phyloP scores from a whole-genome alignment of 2,797 vertebrate species.

The Gouania willdenowi region DNA sequence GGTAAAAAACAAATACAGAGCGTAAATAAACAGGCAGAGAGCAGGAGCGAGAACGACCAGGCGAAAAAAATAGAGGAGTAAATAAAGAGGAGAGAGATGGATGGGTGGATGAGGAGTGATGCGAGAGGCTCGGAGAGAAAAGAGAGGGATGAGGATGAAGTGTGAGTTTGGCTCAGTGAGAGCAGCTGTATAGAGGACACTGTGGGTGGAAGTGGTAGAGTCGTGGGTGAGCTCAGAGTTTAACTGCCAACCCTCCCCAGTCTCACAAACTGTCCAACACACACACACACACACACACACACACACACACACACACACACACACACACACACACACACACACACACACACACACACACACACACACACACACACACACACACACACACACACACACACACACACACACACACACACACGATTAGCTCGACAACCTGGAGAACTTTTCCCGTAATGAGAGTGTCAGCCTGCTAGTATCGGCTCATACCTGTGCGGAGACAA shows the following conservation, averaged over 20 bases:
- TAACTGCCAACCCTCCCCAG: conserved; percentile 75
- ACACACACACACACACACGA: conserved; percentile 13
- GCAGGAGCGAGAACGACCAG: conserved; percentile 36
- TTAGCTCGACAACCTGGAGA: conserved; percentile 43
- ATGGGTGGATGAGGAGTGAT: conserved; percentile 14
- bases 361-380: conserved; percentile 4
- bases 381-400: conserved; percentile 5
- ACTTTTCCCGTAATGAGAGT: conserved; percentile 48
- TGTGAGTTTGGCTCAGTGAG: conserved; percentile 81
- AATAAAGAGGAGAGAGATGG: conserved; percentile 28
- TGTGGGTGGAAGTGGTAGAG: conserved; percentile 83
- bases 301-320: conserved; percentile 2
- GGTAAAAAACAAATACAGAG: conserved; percentile 25
- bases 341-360: conserved; percentile 11
- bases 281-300: conserved; percentile 24
- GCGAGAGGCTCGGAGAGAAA: conserved; percentile 46
- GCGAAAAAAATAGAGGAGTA: conserved; percentile 45
- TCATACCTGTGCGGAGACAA: conserved; percentile 17
- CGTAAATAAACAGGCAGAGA: conserved; percentile 38
- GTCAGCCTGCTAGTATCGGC: conserved; percentile 21
- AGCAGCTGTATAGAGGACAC: conserved; percentile 83
- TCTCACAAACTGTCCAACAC: conserved; percentile 73
- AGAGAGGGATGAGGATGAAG: conserved; percentile 66
- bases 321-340: conserved; percentile 5
- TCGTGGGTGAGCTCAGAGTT: conserved; percentile 78